These are phyloP conservation scores for Dermatemys mawii DNA, from an alignment of 2,113 vertebrate genomes.

Conservation along the genomic window DNA sequence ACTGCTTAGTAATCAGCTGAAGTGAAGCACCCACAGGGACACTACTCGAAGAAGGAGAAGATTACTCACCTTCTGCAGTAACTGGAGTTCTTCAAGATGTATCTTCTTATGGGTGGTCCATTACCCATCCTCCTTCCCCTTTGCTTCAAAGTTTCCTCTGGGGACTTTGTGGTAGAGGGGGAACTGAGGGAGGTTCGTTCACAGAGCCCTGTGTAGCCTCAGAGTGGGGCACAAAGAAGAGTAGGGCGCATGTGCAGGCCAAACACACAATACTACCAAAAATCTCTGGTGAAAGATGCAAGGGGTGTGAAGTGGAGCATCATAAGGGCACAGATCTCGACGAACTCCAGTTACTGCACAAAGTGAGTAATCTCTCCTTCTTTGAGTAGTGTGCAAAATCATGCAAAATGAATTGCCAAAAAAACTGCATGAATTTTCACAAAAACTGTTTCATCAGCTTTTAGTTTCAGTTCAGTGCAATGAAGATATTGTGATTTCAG, in stretches of 20 bases:
- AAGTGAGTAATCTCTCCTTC: not conserved
- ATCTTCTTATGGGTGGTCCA: not conserved
- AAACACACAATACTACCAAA: not conserved
- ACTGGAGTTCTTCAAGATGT: not conserved
- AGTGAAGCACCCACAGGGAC: no score
- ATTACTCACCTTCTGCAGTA: not conserved
- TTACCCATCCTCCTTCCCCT: not conserved
- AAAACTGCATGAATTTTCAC: not conserved
- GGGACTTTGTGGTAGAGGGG: not conserved
- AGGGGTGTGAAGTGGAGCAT: not conserved
- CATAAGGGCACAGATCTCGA: not conserved
- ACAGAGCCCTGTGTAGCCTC: no score
- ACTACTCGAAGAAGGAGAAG: no score
- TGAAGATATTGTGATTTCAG: not conserved
- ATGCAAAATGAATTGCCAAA: not conserved
- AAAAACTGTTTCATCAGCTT: not conserved
- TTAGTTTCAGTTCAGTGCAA: not conserved
- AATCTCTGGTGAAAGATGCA: not conserved
- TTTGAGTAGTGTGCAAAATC: not conserved
- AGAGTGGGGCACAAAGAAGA: not conserved
- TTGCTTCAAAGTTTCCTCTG: not conserved
- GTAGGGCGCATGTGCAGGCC: not conserved
- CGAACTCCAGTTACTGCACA: not conserved
- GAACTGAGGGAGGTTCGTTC: no score
- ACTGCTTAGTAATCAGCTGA: no score